Base-by-base conservation (phyloP, 2,888 invertebrate genomes). In the Catocala fraxini region DNA sequence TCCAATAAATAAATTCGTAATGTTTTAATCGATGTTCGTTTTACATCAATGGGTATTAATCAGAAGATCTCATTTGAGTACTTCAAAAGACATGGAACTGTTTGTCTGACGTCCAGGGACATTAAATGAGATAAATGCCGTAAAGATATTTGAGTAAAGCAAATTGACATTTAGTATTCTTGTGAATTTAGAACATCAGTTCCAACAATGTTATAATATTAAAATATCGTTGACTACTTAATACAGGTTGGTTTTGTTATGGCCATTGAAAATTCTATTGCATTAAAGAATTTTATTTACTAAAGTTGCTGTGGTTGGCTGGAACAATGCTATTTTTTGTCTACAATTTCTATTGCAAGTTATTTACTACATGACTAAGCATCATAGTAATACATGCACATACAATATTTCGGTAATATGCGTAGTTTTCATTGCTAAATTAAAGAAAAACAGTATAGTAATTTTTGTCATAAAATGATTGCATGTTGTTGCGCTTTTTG, bases 51-150 rank as follows among this genome's bases (percentile, higher is more conserved):
- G 46, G n/a, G 60, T 55, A 60, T 56, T 55, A 56, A 72, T 58
- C 49, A 61, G 13, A 59, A 54, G 25, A 59, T 58, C 49, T 51
- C 41, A 34, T 6, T 15, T 15, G 10, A 5, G 12, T 43, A 63
- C 58, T 68, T 63, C 68, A 53, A 71, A 65, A 56, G 68, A 63
- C 56, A 51, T 47, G 54, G 11, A 49, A 39, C 35, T 39, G 35
- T 39, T 57, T 73, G 46, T 60, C 70, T 43, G 59, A 41, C 46
- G 52, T 52, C 51, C 47, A 49, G 52, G 49, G 63, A 56, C 55
- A 35, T 55, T 57, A 56, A 53, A 53, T 57, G 84, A 89, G 46
- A 88, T 86, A 25, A 82, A 86, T 35, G 84, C 85, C 59, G 85
- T 65, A 64, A 25, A 65, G 61, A 63, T 13, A 59, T 59, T 53